Evolutionary conservation across 2,113 vertebrate species (phyloP), one percentile per base, ranked within the genome.

Genomic region (Nerophis lumbriciformis): DNA sequence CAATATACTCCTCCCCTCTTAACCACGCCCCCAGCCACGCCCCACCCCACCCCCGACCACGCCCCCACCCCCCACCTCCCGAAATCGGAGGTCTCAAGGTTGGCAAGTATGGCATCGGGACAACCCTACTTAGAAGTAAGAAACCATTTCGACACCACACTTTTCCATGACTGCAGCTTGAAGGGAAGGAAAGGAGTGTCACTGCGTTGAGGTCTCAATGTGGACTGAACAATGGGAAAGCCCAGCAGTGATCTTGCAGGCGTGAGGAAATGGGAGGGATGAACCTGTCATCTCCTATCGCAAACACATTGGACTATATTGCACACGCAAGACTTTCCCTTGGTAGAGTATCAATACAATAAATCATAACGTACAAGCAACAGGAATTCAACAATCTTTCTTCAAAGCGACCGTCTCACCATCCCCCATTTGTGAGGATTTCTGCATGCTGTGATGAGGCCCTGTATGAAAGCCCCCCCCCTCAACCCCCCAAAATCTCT

Each of bases 121-220:
- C 28, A 28, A 28, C 28, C 28, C 28, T 4, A 28, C 28, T 28
- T 4, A 28, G 28, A 28, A 28, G 28, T 28, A 28, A 53, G 38
- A 14, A 44, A 14, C n/a, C 54, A 47, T 48, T 55, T 54, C 39
- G 13, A 61, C 35, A 36, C 5, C 19, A 4, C 49, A 42, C 28
- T 39, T 77, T 8, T 16, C 15, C 8, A 15, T 38, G 59, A 57
- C 48, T 54, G 7, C 48, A n/a, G 16, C 14, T 10, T 38, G 12
- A 69, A 61, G 57, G 84, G 85, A 89, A 88, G 89, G 87, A 90
- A 90, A 89, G 84, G 87, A 87, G 89, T 78, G 83, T 59, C 83
- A 71, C 64, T 37, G 56, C 71, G 77, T 54, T 82, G 77, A 73
- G 75, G 70, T 56, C 66, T 63, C 15, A 48, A 64, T 66, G 54